Evolutionary conservation across 2,888 invertebrate genomes (phyloP), one percentile per base, ranked within the genome.

Genomic region (Drosophila quinaria): DNA sequence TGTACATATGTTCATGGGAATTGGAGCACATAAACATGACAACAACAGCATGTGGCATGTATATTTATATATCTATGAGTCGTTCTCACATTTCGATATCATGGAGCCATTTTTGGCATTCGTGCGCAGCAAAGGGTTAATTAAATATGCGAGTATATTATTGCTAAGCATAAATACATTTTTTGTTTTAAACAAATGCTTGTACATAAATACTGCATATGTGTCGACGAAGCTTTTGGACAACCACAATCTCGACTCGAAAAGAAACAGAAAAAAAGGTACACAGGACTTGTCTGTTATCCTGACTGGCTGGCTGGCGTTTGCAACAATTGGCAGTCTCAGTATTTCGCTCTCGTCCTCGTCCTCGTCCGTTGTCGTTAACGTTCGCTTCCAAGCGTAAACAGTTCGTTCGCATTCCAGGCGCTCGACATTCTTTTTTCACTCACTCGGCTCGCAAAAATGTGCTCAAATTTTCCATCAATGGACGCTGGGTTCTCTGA

Each of bases 291-390:
- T 59, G 59, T 39, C 59, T 73, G 74, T 25, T 17, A 25, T 44
- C 31, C 66, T 68, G 71, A 50, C 44, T 65, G 65, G 58, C 35
- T 71, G 72, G 52, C 62, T 55, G 67, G 64, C 49, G 84, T 66
- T 89, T 87, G 90, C 90, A 90, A 90, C 90, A 90, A 90, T 90
- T 90, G 90, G 89, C 87, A 89, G 89, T 89, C 79, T 73, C 76
- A 47, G 47, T 42, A 19, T 25, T 47, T 31, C 60, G 29, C 19
- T 29, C 10, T 54, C 41, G 42, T 52, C 41, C 10, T 54, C 41
- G 42, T 52, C 41, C 55, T 67, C 63, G 49, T 59, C 22, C 44
- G 37, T 66, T 44, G 62, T 60, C 61, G 63, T 52, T 61, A 31
- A 56, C 60, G 54, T 78, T 73, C 62, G 78, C 79, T 82, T 84